These are phyloP conservation scores for Timandra comae DNA, from an alignment of 2,888 invertebrate genomes.

Conservation along the genomic window DNA sequence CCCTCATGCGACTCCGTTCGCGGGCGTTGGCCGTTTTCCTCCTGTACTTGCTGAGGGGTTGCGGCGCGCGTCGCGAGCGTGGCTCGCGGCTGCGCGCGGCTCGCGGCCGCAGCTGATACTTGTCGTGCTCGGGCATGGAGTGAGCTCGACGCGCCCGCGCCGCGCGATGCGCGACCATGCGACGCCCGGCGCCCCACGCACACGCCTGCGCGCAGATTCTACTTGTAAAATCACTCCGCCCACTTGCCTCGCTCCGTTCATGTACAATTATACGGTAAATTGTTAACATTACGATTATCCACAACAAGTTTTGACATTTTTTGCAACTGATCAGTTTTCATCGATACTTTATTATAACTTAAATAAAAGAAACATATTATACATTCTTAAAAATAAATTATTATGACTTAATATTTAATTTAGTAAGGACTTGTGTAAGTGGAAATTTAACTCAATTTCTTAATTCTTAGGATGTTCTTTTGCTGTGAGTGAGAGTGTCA, in stretches of 20 bases:
- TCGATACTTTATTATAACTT: no score
- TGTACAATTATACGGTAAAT: conserved; percentile 45
- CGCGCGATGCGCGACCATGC: conserved; percentile 26
- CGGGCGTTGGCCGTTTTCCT: conserved; percentile 93
- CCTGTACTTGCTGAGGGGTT: conserved; percentile 90
- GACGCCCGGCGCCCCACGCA: conserved; percentile 38
- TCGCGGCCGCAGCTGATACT: conserved; percentile 73
- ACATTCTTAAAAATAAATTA: no score
- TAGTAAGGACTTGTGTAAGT: no score
- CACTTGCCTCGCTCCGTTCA: conserved; percentile 66
- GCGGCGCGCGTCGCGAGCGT: conserved; percentile 79
- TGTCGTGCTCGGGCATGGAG: conserved; percentile 75
- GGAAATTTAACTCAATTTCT: no score
- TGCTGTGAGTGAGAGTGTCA: no score
- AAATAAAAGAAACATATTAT: no score
- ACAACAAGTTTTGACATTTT: background rate
- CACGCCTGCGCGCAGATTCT: conserved; percentile 47
- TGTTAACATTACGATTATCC: conserved; percentile 11
- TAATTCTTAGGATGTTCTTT: no score
- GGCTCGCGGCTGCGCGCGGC: conserved; percentile 68
- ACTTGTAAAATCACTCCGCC: conserved; percentile 64
- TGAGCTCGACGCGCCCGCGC: conserved; percentile 30
- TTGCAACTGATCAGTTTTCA: background rate
- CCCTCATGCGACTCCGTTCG: conserved; percentile 91
- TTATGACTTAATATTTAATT: no score